Percentiles rank a stretch among this genome's conserved stretches.
Conservation (phyloP, 1,140 invertebrate species). For the Frieseomelitta varia region DNA sequence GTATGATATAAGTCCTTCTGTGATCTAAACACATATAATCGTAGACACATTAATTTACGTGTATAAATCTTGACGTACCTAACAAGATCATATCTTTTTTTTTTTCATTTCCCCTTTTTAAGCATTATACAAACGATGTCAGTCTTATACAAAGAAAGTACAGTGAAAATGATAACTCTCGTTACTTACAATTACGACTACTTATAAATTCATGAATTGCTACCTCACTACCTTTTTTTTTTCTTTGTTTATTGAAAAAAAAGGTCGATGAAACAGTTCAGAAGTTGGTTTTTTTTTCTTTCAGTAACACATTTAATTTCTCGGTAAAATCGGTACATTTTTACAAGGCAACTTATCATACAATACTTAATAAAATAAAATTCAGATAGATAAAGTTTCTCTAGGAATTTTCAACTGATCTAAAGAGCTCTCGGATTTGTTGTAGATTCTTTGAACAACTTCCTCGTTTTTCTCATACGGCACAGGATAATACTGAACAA, state of each 20-base stretch:
- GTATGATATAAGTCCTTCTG: constrained; percentile 65
- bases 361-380: constrained; percentile 71
- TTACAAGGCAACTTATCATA: constrained; percentile 76
- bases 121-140: constrained; percentile 69
- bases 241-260: constrained; percentile 42
- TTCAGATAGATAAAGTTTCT: constrained; percentile 57
- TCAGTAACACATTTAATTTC: constrained; percentile 76
- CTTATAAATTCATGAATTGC: constrained; percentile 53
- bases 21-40: constrained; percentile 62
- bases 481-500: constrained; percentile 54
- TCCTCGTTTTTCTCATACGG: constrained; percentile 45
- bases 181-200: constrained; percentile 65
- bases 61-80: constrained; percentile 64
- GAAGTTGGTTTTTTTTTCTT: constrained; percentile 60
- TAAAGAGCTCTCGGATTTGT: constrained; percentile 54
- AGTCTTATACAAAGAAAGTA: constrained; percentile 71
- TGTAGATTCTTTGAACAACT: constrained; percentile 46
- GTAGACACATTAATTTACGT: constrained; percentile 66
- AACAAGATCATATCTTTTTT: constrained; percentile 57
- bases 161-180: constrained; percentile 67
- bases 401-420: constrained; percentile 54
- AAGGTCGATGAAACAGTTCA: constrained; percentile 65
- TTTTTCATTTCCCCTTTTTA: constrained; percentile 30
- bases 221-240: constrained; percentile 54
- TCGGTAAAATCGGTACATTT: constrained; percentile 76